These are phyloP conservation scores for Hetaerina titia DNA, from an alignment of 2,888 invertebrate species.

Conservation along the genomic window DNA sequence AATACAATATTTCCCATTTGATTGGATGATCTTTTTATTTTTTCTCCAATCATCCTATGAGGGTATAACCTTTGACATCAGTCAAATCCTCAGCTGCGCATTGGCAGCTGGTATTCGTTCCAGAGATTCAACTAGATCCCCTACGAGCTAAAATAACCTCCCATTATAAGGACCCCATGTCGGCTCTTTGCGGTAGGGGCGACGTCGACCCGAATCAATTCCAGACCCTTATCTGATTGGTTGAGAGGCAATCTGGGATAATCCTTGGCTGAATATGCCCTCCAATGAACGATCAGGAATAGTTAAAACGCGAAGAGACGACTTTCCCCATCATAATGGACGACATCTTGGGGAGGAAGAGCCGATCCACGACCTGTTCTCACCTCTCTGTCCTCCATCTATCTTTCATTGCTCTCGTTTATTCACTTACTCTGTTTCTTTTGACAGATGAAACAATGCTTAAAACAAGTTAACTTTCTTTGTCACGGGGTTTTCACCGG, in stretches of 20 bases:
- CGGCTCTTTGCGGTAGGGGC: neutral
- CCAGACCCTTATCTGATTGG: slow-evolving; percentile 14
- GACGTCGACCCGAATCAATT: neutral
- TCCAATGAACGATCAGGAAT: slow-evolving; percentile 24
- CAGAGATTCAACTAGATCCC: neutral
- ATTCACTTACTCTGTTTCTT: no score
- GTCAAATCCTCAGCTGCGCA: slow-evolving; percentile 32
- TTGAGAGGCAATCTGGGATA: slow-evolving; percentile 11
- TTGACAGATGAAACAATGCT: no score
- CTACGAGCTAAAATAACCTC: neutral
- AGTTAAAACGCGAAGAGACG: neutral
- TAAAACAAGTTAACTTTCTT: no score
- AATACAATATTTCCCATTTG: neutral
- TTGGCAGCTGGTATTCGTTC: slow-evolving; percentile 48
- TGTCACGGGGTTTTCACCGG: neutral
- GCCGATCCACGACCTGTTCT: neutral
- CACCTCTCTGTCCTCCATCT: no score
- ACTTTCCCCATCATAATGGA: slow-evolving; percentile 32
- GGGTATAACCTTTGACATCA: slow-evolving; percentile 54
- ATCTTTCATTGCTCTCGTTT: no score
- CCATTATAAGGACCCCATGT: slow-evolving; percentile 12
- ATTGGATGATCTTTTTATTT: neutral
- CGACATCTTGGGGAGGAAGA: neutral
- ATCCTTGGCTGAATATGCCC: slow-evolving; percentile 11
- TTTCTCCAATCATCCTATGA: neutral